Base-by-base conservation (phyloP, 2,113 vertebrate genomes). In the Scopus umbretta region DNA sequence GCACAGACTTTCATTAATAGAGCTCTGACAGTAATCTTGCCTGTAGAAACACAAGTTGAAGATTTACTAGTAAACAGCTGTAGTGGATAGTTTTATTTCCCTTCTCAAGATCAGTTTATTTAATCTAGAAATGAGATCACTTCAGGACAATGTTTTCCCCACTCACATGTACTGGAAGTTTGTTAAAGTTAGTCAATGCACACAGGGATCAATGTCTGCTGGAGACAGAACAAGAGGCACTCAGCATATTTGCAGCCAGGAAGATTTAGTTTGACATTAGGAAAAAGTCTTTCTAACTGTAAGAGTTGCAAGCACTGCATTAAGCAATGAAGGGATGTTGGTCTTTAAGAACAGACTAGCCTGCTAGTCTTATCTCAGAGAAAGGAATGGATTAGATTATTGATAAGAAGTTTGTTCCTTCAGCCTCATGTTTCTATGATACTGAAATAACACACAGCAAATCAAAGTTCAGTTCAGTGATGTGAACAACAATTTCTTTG, bases 391-490 rank as follows among this genome's bases (percentile, higher is more conserved):
- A 42, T 79, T 40, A 52, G 16, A 20, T 25, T 7, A 21, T 2
- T 32, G 45, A 42, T 66, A 38, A 5, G 16, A 70, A 73, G 12
- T 16, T 68, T 40, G 4, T 68, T 52, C 53, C 53, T 82, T 90
- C 30, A 56, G 0, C 8, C 15, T 32, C 18, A 15, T 10, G 11
- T 79, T 89, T 76, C 67, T 86, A 0, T 11, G 13, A 38, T 38
- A 53, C 26, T 40, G 34, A 56, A 93, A 80, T 16, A 88, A 59
- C 5, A 27, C 71, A 79, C 16, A 66, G 45, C 49, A 88, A 42
- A 25, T 68, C 0, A 0, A 30, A 90, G 30, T 14, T 59, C 20
- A 38, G 27, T 56, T 76, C 4, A 0, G 19, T 0, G 0, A 70
- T 7, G 7, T 18, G 47, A 93, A 61, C 19, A 65, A 16, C 4